Base-by-base conservation (phyloP, 2,888 invertebrate genomes). In the Lepidocyrtoides sp. region DNA sequence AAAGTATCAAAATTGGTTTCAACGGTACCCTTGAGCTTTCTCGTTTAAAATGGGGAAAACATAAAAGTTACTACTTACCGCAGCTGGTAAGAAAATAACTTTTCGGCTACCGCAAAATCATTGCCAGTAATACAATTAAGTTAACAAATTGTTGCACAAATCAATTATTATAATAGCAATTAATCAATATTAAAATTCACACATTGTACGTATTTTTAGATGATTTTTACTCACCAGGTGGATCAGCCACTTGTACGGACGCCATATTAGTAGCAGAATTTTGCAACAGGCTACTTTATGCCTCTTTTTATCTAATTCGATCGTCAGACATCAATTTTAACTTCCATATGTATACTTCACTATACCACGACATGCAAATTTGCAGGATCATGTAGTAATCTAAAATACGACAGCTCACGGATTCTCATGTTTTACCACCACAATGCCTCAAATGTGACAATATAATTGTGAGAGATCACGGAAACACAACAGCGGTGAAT, bases 261-360 rank as follows among this genome's bases (percentile, higher is more conserved):
- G 60, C 89, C 89, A 89, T 89, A 63, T 63, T 84, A 29, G 17
- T 60, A 89, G 29, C 57, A 66, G 57, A 89, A 89, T 29, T 84
- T 89, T 89, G 77, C 84, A 54, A 66, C n/a, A 32, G 7, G 48
- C 77, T 88, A 48, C 51, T 44, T 54, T 36, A 60, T 48, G 23
- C 51, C 26, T 23, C 17, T 54, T 23, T n/a, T n/a, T n/a, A 60
- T 60, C 60, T 83, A 44, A 32, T 69, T 41, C 7, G 8, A 2
- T 17, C 0, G 20, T 23, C 36, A 5, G 29, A 29, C 12, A 63
- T 26, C 8, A n/a, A n/a, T n/a, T n/a, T n/a, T n/a, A n/a, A n/a
- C n/a, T n/a, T n/a, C 29, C 60, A 10, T 29, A 12, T 17, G 12
- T 10, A 29, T 63, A 8, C 12, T 17, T 14, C 17, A 63, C 29